A percentile compares a stretch with the other conserved stretches of the same genome.
phyloP scores from a whole-genome alignment of 2,888 invertebrate species.

The Omphaloscelis lunosa region DNA sequence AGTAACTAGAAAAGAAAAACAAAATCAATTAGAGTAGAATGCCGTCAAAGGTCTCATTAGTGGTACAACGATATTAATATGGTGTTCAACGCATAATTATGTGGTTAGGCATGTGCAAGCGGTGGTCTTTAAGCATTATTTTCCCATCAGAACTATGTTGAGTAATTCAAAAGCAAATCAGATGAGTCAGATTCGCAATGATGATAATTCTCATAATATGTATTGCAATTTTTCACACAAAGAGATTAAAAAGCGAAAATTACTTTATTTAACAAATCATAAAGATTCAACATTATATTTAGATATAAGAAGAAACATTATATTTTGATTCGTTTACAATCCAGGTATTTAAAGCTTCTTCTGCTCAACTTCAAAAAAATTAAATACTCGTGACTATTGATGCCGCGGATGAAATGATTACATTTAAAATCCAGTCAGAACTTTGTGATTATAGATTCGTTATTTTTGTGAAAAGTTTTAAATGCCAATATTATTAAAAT shows the following conservation, averaged over 20 bases:
- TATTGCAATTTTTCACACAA: conserved; percentile 63
- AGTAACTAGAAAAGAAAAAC: conserved; percentile 17
- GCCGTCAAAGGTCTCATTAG: conserved; percentile 66
- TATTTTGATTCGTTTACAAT: conserved; percentile 23
- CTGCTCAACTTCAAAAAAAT: conserved; percentile 3
- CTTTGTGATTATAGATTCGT: neutral
- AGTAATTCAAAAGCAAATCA: conserved; percentile 69
- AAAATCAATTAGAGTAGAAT: conserved; percentile 54
- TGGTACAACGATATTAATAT: conserved; percentile 53
- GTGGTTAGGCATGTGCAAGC: conserved; percentile 61
- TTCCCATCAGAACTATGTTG: conserved; percentile 69
- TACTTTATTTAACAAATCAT: no score
- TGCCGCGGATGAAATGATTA: neutral
- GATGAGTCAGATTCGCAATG: conserved; percentile 65
- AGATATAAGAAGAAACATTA: conserved; percentile 8
- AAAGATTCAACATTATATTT: no score
- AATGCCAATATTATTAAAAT: conserved; percentile 6
- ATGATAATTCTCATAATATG: conserved; percentile 32
- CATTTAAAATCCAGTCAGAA: neutral
- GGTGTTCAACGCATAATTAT: conserved; percentile 69
- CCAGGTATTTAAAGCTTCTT: conserved; percentile 9
- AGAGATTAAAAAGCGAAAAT: conserved; percentile 13
- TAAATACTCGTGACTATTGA: neutral
- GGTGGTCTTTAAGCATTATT: conserved; percentile 59
- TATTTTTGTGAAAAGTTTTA: neutral